Evolutionary conservation across 2,888 invertebrate genomes (phyloP), one percentile per base, ranked within the genome.

Genomic region (Cerceris ruficornis): DNA sequence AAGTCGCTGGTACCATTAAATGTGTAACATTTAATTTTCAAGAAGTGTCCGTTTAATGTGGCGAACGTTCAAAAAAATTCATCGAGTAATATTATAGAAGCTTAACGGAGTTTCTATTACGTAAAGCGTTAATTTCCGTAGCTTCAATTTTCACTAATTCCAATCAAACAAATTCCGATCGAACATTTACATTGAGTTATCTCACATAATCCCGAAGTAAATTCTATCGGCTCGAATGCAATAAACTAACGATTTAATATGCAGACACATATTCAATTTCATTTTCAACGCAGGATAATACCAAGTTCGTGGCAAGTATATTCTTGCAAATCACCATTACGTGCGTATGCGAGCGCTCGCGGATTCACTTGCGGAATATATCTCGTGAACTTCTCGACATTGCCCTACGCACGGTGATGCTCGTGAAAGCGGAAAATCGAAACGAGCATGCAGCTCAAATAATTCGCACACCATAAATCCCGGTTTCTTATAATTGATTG

Each of bases 401-500:
- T 52, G 39, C 17, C 14, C 57, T 46, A 68, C 62, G 49, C 28
- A 41, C 61, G 60, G 46, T 17, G 8, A 42, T 49, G 62, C 15
- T 28, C 66, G 57, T 15, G 70, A 59, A 54, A 68, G 68, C 60
- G 43, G 61, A 65, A 69, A 72, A 76, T 64, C 62, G 52, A 52
- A 69, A 65, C 39, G 55, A 50, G 49, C 54, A 13, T 28, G 57
- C 64, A 50, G 17, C 15, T 59, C 59, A 61, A 50, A 67, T 42
- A 17, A 79, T 84, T 80, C 69, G 73, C 78, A 75, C 79, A 76
- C 75, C 70, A 81, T 84, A 83, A 86, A 83, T 80, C 71, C 52
- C 52, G 77, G 2, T 64, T 66, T 46, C 65, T 80, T 80, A 83
- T 85, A 82, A 86, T 86, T 83, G 85, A 86, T 85, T 83, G 80